These are phyloP conservation scores for Drosophila nigrodunni DNA, from an alignment of 1,140 invertebrate species.

Conservation along the genomic window DNA sequence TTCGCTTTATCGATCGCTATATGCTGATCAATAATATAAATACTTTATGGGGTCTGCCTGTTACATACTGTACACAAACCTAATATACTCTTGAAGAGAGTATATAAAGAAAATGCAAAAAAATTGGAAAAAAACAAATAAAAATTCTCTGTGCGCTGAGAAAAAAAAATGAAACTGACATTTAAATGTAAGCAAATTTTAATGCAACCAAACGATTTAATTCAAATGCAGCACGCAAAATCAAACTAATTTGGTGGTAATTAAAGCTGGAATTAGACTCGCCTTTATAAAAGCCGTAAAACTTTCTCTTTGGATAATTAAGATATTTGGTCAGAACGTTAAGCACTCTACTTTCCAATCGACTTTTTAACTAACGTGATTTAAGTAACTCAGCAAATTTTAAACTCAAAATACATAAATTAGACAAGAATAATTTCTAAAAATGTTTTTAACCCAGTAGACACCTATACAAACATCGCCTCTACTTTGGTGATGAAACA, in stretches of 20 bases:
- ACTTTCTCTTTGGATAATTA: conserved; percentile 38
- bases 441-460: conserved; percentile 52
- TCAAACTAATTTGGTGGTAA: conserved; percentile 60
- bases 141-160: not conserved
- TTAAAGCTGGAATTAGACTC: conserved; percentile 42
- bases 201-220: conserved; percentile 61
- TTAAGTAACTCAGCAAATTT: conserved; percentile 46
- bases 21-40: no score
- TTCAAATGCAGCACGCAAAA: conserved; percentile 54
- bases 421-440: no score
- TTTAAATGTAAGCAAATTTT: conserved; percentile 9
- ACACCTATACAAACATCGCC: conserved; percentile 43
- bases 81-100: no score
- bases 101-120: conserved; percentile 12
- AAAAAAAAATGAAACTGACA: conserved; percentile 24
- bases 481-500: not conserved
- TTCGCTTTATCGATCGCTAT: no score
- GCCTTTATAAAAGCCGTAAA: conserved; percentile 57
- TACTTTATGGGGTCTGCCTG: no score
- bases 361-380: conserved; percentile 44
- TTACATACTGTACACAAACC: no score
- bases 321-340: conserved; percentile 23
- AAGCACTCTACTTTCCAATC: not conserved
- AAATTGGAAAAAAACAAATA: conserved; percentile 19
- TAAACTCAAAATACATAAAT: conserved; percentile 70